These are phyloP conservation scores for Ethmia dodecea DNA, from an alignment of 2,888 invertebrate genomes.

Conservation along the genomic window DNA sequence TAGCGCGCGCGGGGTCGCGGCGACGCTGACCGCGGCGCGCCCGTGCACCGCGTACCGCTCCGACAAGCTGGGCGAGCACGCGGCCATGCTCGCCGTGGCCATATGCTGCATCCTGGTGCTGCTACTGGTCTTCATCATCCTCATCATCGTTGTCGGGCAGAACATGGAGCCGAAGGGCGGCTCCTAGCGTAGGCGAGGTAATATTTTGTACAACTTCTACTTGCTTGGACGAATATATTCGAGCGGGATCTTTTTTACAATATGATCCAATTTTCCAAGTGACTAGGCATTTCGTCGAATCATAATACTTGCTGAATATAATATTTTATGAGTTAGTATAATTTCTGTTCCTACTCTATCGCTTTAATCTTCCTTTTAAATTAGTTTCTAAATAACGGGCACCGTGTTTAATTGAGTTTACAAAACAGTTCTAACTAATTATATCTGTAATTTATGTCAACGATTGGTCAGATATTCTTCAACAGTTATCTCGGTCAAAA, in stretches of 20 bases:
- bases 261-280: neutral
- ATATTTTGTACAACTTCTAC: neutral
- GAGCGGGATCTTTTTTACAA: too few relatives aligned
- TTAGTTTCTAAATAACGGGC: too few relatives aligned
- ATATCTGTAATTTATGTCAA: too few relatives aligned
- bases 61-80: constrained; percentile 75
- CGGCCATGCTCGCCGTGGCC: constrained; percentile 88
- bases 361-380: too few relatives aligned
- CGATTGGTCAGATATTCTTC: too few relatives aligned
- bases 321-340: too few relatives aligned
- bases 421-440: too few relatives aligned
- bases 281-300: neutral
- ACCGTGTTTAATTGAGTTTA: too few relatives aligned
- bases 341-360: too few relatives aligned
- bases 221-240: too few relatives aligned
- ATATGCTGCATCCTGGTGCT: constrained; percentile 90
- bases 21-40: constrained; percentile 50
- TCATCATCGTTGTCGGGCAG: constrained; percentile 89
- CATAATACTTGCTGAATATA: too few relatives aligned
- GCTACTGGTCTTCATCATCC: constrained; percentile 87
- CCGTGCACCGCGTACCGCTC: constrained; percentile 51
- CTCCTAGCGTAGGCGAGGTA: constrained; percentile 68
- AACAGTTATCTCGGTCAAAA: too few relatives aligned
- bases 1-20: constrained; percentile 48
- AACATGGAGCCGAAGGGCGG: constrained; percentile 81